These are phyloP conservation scores for Cataglyphis albicans DNA, from an alignment of 2,888 invertebrate species.

Conservation along the genomic window DNA sequence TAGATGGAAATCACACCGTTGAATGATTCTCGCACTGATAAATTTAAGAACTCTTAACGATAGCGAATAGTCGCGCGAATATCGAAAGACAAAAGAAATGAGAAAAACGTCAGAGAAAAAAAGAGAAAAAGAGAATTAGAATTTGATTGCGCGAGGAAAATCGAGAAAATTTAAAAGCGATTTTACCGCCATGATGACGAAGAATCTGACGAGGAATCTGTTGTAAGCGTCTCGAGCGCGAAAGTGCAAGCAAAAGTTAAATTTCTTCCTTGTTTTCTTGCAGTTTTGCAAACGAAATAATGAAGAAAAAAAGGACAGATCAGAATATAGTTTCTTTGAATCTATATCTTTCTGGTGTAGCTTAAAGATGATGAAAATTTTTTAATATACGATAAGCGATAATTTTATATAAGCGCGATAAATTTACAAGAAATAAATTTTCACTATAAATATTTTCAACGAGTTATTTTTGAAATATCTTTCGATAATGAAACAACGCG, in stretches of 20 bases:
- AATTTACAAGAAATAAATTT: background rate
- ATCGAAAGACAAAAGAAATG: background rate
- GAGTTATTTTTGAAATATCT: background rate
- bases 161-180: constrained; percentile 17
- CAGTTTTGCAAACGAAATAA: background rate
- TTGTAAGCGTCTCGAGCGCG: constrained; percentile 1
- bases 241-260: constrained; percentile 9
- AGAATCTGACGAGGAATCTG: constrained; percentile 29
- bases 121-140: background rate
- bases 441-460: background rate
- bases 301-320: background rate
- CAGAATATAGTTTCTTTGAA: background rate
- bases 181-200: constrained; percentile 19
- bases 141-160: constrained; percentile 30
- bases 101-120: background rate
- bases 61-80: background rate
- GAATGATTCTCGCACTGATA: constrained; percentile 23
- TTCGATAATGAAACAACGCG: background rate
- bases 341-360: background rate
- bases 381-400: background rate
- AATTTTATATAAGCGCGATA: background rate
- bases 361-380: background rate
- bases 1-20: constrained; percentile 54
- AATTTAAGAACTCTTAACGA: background rate
- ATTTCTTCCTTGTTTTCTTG: constrained; percentile 9